Evolutionary conservation across 2,113 vertebrate species (phyloP).

Genomic region (Zosterops japonicus): DNA sequence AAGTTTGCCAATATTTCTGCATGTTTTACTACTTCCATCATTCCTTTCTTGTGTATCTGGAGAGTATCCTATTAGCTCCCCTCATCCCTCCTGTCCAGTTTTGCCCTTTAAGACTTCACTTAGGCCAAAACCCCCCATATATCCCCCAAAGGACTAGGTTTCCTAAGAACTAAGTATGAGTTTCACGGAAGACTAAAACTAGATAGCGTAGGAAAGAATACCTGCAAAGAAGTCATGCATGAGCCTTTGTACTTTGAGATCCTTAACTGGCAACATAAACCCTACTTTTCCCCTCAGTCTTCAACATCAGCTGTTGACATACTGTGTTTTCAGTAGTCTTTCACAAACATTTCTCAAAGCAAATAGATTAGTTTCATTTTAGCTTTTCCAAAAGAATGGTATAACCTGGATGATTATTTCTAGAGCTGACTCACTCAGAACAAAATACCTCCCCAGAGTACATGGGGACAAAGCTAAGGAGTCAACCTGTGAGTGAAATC

Average conservation of each 20-base stretch:
- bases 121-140: neutral
- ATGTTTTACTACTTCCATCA: neutral
- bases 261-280: neutral
- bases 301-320: neutral
- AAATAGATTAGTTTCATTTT: neutral
- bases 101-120: neutral
- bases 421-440: neutral
- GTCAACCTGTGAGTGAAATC: accelerated
- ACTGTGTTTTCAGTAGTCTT: neutral
- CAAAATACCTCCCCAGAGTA: neutral
- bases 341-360: neutral
- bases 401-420: neutral
- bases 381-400: neutral
- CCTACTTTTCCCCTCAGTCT: too few relatives aligned
- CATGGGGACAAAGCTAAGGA: neutral
- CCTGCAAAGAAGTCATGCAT: neutral
- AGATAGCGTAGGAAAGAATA: neutral
- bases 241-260: neutral
- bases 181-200: neutral
- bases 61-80: neutral
- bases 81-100: neutral
- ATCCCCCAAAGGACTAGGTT: neutral
- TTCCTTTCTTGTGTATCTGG: neutral
- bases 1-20: neutral
- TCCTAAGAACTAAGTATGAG: neutral